Evolutionary conservation across 2,113 vertebrate genomes (phyloP).

Genomic region (Tangachromis dhanisi): DNA sequence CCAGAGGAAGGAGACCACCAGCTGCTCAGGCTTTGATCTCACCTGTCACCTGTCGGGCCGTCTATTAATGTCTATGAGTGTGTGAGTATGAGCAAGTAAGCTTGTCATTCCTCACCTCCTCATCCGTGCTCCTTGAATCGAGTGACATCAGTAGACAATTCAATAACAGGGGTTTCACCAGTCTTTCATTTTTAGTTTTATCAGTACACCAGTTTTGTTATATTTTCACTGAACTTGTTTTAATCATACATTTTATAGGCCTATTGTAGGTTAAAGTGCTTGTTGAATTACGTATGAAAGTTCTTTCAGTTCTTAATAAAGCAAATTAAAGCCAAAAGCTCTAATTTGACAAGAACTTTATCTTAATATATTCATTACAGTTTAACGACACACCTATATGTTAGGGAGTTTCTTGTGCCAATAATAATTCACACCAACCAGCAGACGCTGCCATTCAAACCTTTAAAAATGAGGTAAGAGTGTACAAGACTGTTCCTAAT

Average conservation of each 20-base stretch:
- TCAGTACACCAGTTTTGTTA: neutral
- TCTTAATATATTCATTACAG: neutral
- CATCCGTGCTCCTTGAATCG: neutral
- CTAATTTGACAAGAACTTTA: neutral
- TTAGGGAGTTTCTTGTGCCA: neutral
- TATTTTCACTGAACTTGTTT: neutral
- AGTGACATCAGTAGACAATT: neutral
- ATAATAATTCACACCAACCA: neutral
- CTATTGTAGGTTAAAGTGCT: neutral
- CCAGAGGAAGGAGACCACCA: slow-evolving; percentile 46
- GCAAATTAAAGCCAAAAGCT: neutral
- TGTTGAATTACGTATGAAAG: neutral
- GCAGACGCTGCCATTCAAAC: neutral
- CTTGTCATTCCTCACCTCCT: slow-evolving; percentile 11
- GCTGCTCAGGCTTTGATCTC: slow-evolving; percentile 67
- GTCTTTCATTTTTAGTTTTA: neutral
- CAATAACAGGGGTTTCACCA: neutral
- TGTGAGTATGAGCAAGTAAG: neutral
- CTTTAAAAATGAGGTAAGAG: neutral
- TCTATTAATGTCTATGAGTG: neutral
- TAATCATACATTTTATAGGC: neutral
- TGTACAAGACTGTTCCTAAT: neutral
- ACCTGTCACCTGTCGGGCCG: slow-evolving; percentile 10
- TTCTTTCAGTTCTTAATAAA: neutral
- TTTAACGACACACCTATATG: neutral